These are phyloP conservation scores for Strix occidentalis DNA, from an alignment of 2,797 vertebrate species.

Conservation along the genomic window DNA sequence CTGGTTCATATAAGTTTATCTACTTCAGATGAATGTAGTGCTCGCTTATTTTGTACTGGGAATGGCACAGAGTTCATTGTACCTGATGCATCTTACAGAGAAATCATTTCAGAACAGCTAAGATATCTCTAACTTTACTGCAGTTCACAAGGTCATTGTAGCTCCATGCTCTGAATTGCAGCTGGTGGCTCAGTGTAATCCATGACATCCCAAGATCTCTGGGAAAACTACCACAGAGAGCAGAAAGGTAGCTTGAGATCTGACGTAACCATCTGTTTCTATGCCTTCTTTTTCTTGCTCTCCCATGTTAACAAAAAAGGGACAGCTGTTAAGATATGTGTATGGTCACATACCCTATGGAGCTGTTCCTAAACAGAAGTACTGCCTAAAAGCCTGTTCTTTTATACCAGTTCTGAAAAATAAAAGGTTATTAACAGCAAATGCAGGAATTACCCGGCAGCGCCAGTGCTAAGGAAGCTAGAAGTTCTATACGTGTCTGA, in stretches of 20 bases:
- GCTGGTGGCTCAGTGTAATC: background rate
- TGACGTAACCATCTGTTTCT: background rate
- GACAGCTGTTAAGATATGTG: background rate
- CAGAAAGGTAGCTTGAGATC: background rate
- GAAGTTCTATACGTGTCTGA: background rate
- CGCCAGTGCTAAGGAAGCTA: background rate
- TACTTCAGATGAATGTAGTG: background rate
- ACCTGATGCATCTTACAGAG: background rate
- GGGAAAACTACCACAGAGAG: background rate
- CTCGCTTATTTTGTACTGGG: background rate
- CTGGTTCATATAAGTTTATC: background rate
- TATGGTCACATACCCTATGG: background rate
- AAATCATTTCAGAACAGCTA: background rate
- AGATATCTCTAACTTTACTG: background rate
- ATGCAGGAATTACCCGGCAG: background rate
- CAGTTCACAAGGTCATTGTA: background rate
- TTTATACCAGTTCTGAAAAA: background rate
- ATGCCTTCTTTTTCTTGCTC: background rate
- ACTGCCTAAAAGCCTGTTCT: background rate
- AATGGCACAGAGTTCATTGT: background rate
- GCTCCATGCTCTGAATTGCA: background rate
- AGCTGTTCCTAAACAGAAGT: background rate
- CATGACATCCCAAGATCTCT: background rate
- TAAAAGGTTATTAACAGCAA: background rate
- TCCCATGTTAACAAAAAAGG: background rate